Evolutionary conservation across 2,113 vertebrate species (phyloP), one percentile per base, ranked within the genome.

Genomic region (Plectropomus leopardus): DNA sequence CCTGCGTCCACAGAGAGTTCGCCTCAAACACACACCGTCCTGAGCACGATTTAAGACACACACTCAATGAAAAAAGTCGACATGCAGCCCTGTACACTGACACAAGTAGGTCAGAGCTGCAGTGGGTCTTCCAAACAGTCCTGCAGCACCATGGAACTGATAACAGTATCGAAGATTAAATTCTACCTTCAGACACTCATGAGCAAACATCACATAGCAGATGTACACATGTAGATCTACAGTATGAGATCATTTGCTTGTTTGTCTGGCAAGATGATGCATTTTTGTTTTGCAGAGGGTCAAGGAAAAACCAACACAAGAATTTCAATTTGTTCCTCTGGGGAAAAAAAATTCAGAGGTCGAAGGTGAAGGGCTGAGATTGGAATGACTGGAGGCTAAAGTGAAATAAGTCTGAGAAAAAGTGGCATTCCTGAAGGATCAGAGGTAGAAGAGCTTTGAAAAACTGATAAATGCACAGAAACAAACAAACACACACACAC

Each of bases 41-140:
- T 7, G 5, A 78, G 67, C 28, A 11, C 81, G 34, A 50, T 78
- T 60, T 80, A 70, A 90, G 83, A 72, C 54, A 84, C 84, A 80
- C 78, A 84, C 83, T 51, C 72, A 74, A 53, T 59, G 59, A 79
- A 78, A 65, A 83, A 85, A 82, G 82, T 67, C 68, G 60, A 66
- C 59, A 85, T 82, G 80, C 60, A 82, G 71, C 82, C 82, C 32
- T 32, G 74, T 81, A 74, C 76, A 64, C 72, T 77, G 82, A 91
- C 85, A 85, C 86, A 93, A 94, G 88, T 93, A 92, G 92, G 92
- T 91, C 92, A 94, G 84, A 91, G 86, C 91, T 87, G 85, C 89
- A 89, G 92, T 92, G 86, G 89, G 89, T 92, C 87, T 88, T 88
- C 75, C 69, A 89, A 89, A 90, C 85, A 88, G 76, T 86, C 78